Percentiles rank a stretch among this genome's conserved stretches.
These are phyloP conservation scores for Tetramorium alpestre DNA, from an alignment of 1,140 invertebrate genomes.

Conservation along the genomic window DNA sequence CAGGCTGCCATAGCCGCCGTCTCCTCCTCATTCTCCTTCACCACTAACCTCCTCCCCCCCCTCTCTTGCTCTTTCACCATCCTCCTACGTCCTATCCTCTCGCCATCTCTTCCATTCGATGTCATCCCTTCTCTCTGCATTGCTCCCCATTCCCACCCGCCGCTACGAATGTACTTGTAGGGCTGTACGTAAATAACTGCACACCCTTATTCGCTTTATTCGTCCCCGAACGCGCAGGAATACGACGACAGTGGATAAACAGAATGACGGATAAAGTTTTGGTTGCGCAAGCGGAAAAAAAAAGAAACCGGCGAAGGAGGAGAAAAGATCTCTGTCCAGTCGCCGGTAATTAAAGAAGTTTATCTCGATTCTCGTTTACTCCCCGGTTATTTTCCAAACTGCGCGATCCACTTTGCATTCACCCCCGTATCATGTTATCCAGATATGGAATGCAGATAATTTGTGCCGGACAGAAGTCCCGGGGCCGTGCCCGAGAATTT, in stretches of 20 bases:
- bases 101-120: conserved; percentile 24
- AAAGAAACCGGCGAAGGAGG: background rate
- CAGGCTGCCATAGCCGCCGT: conserved; percentile 42
- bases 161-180: conserved; percentile 50
- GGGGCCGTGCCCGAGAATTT: conserved; percentile 23
- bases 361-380: conserved; percentile 60
- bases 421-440: conserved; percentile 8
- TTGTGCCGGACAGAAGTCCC: conserved; percentile 47
- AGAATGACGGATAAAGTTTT: conserved; percentile 62
- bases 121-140: conserved; percentile 48
- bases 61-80: background rate
- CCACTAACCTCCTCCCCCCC: background rate
- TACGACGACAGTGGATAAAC: conserved; percentile 32
- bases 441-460: conserved; percentile 70
- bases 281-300: background rate
- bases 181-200: conserved; percentile 69
- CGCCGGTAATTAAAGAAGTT: conserved; percentile 72
- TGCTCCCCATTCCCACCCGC: background rate
- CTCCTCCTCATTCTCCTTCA: background rate
- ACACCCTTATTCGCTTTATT: conserved; percentile 53
- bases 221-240: background rate
- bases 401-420: conserved; percentile 15
- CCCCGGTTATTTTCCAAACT: conserved; percentile 2
- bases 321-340: conserved; percentile 42
- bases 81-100: conserved; percentile 51